Base-by-base conservation (phyloP, 2,888 invertebrate species). In the Calephelis perditalis region DNA sequence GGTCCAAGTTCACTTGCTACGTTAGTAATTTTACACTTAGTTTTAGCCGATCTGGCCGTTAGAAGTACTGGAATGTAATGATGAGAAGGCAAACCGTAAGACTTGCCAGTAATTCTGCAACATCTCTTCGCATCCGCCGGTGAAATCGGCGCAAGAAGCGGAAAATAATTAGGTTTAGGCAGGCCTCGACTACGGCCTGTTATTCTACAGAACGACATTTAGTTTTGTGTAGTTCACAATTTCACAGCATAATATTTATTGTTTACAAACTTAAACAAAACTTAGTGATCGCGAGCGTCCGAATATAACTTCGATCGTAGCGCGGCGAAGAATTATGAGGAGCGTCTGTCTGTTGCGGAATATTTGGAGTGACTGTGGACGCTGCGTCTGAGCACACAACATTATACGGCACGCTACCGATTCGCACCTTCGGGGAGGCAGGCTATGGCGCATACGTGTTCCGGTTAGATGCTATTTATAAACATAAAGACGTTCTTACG, bases 91-190 rank as follows among this genome's bases (percentile, higher is more conserved):
- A 94, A 87, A 43, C 95, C 94, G 67, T 95, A 93, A 46, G 95
- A 94, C 78, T 95, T 95, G 62, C 95, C 95, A 57, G 95, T 96
- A 71, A 96, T 95, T 70, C 95, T 93, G 82, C 96, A 95, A 78
- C 94, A 94, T 65, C 95, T 92, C 73, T 94, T 93, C 2, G 96
- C 96, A 76, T 96, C 96, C n/a, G 95, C 95, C 11, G 96, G 95
- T 57, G 95, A 95, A 65, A 96, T 94, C 5, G 96, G 96, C 56
- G 95, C 95, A 68, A 96, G 89, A 59, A 96, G 89, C 26, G 96
- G 96, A 75, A 96, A 94, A 78, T 96, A 96, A 81, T 96, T 95
- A 60, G 96, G 95, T 77, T 95, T 94, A 59, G 96, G 96, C 74
- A 96, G 92, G 73, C 95, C 94, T 71, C 94, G 92, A 81, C 95